Conservation (phyloP, 1,140 invertebrate genomes). For the Oryzaephilus surinamensis region DNA sequence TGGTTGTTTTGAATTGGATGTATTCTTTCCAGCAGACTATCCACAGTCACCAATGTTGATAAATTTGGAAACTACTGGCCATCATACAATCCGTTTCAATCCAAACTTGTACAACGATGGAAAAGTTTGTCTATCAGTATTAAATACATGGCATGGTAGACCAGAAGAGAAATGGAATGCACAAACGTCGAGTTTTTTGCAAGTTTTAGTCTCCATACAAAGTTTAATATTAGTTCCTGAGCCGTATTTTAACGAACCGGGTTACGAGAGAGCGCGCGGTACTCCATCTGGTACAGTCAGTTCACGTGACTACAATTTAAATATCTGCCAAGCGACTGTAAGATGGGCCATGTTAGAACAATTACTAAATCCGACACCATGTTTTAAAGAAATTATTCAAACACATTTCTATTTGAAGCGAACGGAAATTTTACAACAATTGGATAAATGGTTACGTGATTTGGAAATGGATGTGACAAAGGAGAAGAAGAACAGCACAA, state of each 20-base stretch:
- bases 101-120: slow-evolving; percentile 96
- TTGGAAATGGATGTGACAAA: slow-evolving; percentile 65
- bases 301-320: slow-evolving; percentile 88
- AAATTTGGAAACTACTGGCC: slow-evolving; percentile 89
- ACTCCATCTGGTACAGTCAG: slow-evolving; percentile 79
- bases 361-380: slow-evolving; percentile 79
- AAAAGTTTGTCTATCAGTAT: slow-evolving; percentile 90
- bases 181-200: slow-evolving; percentile 90
- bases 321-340: slow-evolving; percentile 89
- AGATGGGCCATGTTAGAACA: slow-evolving; percentile 96
- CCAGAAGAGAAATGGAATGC: slow-evolving; percentile 99
- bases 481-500: slow-evolving; percentile 54
- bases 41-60: slow-evolving; percentile 74
- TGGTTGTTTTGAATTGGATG: slow-evolving; percentile 82
- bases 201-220: slow-evolving; percentile 94
- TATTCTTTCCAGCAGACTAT: slow-evolving; percentile 85
- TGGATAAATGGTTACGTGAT: slow-evolving; percentile 83
- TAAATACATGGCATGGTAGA: slow-evolving; percentile 96
- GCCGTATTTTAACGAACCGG: slow-evolving; percentile 97
- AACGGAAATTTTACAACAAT: slow-evolving; percentile 79
- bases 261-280: slow-evolving; percentile 85
- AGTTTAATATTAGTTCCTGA: slow-evolving; percentile 90
- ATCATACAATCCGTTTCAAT: slow-evolving; percentile 89
- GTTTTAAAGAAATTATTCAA: slow-evolving; percentile 88
- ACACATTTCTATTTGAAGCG: slow-evolving; percentile 93